Evolutionary conservation across 2,888 invertebrate genomes (phyloP).

Genomic region (Hartigia nigra): DNA sequence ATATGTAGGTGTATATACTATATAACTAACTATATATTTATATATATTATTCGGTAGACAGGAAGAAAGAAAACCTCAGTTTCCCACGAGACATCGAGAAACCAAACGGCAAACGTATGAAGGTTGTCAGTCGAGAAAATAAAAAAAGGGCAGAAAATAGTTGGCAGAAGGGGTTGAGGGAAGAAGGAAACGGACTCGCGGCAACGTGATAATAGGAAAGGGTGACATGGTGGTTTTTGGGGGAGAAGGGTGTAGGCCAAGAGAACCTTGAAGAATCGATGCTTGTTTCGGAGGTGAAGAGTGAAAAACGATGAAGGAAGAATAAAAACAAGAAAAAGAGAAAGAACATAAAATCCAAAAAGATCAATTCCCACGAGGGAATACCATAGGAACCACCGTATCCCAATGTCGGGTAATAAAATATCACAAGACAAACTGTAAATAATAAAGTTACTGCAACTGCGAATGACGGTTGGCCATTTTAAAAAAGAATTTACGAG

Average conservation of each 20-base stretch:
- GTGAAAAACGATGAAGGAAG: background rate
- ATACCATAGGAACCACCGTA: background rate
- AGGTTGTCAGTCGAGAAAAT: slow-evolving; percentile 14
- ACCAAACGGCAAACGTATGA: slow-evolving; percentile 10
- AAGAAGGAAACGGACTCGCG: background rate
- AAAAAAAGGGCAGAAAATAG: slow-evolving; percentile 6
- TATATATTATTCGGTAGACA: slow-evolving; percentile 1
- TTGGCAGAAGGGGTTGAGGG: background rate
- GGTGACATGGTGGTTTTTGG: background rate
- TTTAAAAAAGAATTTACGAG: background rate
- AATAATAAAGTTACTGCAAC: background rate
- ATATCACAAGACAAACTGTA: slow-evolving; percentile 2
- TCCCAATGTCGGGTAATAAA: slow-evolving; percentile 1
- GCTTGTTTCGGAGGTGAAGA: background rate
- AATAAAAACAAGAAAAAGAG: background rate
- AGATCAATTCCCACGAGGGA: background rate
- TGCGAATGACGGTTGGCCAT: background rate
- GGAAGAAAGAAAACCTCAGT: slow-evolving; percentile 9
- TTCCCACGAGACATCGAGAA: slow-evolving; percentile 5
- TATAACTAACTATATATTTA: background rate
- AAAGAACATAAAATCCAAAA: background rate
- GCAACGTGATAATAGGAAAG: background rate
- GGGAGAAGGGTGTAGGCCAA: background rate
- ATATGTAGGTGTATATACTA: background rate
- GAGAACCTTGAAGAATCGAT: background rate